Evolutionary conservation across 1,140 invertebrate genomes (phyloP), one percentile per base, ranked within the genome.

Genomic region (Dendroctonus ponderosae): DNA sequence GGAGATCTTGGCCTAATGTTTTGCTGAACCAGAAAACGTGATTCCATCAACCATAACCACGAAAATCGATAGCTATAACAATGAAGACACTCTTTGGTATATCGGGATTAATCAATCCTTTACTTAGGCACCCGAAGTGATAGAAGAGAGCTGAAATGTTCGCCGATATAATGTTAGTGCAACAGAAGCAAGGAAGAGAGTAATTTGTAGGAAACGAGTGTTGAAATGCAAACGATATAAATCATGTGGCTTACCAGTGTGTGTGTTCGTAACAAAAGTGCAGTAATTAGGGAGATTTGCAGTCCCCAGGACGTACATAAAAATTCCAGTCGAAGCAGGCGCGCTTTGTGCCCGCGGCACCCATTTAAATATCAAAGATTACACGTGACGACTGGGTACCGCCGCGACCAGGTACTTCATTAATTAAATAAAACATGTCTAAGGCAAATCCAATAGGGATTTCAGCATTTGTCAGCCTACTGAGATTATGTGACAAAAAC

Each of bases 341-440:
- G 62, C 51, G 51, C 46, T 64, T 50, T 43, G 12, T 40, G 60
- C 58, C 59, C 46, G 51, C 66, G 58, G 67, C 63, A 42, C 58
- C 70, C 70, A 71, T 72, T 72, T 74, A 74, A 72, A 72, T 74
- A 72, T 72, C 71, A 70, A 71, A 67, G 73, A 74, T 72, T 72
- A 68, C 70, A 74, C 73, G 71, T 73, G 73, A 74, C 66, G 71
- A 68, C 66, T 58, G 66, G 61, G 62, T 70, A 71, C 67, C 59
- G 68, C 62, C 44, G 65, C 56, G 68, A 14, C 41, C 41, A 43
- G 40, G 11, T 59, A 74, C 72, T 70, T 73, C 73, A 72, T 75
- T 75, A 75, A 75, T 75, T 75, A 72, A 73, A 70, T 73, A 72
- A 75, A 75, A 73, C 73, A 74, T 73, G 73, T 73, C 72, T 71